Conservation (phyloP, 92 coral and sea anemone species). For the Zoanthus sociatus region DNA sequence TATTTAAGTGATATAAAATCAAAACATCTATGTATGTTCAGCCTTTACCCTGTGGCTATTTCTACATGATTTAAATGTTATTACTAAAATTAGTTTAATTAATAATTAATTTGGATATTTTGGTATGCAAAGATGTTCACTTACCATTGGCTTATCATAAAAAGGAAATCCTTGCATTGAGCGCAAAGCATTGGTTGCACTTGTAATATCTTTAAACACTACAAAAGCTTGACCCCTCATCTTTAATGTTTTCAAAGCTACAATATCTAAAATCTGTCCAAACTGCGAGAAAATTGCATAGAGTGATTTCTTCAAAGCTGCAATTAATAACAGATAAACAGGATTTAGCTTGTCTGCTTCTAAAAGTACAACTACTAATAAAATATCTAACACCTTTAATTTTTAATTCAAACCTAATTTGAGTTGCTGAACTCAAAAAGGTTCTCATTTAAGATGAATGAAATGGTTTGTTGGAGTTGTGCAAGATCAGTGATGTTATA, state of each 20-base stretch:
- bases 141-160: conserved; percentile 99
- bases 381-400: no score
- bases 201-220: conserved; percentile 91
- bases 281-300: conserved; percentile 99
- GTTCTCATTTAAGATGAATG: no score
- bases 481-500: no score
- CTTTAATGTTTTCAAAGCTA: conserved; percentile 95
- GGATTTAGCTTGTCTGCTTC: neutral
- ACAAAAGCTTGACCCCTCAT: conserved; percentile 99
- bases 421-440: no score
- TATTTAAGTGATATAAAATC: no score
- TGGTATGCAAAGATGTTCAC: conserved; percentile 20
- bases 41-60: no score
- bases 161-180: conserved; percentile 99
- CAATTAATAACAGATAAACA: conserved; percentile 31
- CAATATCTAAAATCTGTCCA: conserved; percentile 98
- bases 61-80: no score
- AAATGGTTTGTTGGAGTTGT: no score
- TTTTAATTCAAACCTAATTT: no score
- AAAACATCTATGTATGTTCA: no score
- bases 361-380: neutral
- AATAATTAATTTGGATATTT: no score
- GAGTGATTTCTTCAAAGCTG: conserved; percentile 95
- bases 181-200: conserved; percentile 97
- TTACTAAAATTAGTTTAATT: no score